Conservation (phyloP, 2,113 vertebrate genomes). For the Urocolius indicus region DNA sequence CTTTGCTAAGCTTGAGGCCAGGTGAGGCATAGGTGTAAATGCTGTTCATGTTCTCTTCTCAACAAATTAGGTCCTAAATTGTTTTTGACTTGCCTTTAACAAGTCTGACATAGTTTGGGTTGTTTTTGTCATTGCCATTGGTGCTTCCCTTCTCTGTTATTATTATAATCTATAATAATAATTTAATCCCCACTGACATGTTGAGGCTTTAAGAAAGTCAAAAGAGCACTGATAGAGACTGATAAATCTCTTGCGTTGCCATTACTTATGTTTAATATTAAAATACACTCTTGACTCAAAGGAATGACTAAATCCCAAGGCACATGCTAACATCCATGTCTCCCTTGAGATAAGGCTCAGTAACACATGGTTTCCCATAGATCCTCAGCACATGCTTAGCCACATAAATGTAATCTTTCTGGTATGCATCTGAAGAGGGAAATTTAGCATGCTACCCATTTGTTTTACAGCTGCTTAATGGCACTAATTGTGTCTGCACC, state of each 20-base stretch:
- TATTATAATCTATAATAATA: neutral
- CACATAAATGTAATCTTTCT: neutral
- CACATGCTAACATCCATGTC: fast-evolving
- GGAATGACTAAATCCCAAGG: neutral
- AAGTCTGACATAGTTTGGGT: neutral
- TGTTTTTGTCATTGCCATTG: neutral
- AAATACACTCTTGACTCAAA: neutral
- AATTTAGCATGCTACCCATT: neutral
- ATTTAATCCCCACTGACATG: neutral
- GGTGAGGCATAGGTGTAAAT: neutral
- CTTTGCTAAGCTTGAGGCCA: neutral
- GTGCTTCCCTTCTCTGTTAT: neutral
- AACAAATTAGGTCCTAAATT: neutral
- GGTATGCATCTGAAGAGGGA: neutral
- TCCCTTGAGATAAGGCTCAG: neutral
- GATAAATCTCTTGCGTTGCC: neutral
- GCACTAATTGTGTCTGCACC: neutral
- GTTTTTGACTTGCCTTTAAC: neutral
- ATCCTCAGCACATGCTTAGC: neutral
- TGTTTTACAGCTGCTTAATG: neutral
- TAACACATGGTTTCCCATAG: neutral
- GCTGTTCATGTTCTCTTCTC: neutral
- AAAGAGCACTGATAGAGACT: neutral
- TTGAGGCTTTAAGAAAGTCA: neutral
- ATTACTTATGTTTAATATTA: neutral